Evolutionary conservation across 2,888 invertebrate species (phyloP).

Genomic region (Lasioglossum calceatum): DNA sequence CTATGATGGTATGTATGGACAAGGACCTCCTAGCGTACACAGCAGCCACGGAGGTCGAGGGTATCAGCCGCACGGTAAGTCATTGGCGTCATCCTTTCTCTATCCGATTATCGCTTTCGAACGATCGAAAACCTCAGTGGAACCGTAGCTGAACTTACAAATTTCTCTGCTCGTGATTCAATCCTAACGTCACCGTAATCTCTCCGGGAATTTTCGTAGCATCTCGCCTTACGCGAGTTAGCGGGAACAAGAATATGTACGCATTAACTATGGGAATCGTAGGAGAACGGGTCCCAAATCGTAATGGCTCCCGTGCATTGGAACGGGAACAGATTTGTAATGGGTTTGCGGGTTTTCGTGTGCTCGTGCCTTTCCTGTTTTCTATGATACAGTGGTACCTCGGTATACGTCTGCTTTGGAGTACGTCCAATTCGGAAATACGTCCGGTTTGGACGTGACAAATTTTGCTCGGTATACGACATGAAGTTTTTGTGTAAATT

Average conservation of each 20-base stretch:
- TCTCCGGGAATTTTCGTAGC: background rate
- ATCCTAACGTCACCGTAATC: constrained; percentile 14
- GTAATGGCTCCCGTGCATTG: constrained; percentile 29
- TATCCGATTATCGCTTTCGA: constrained; percentile 62
- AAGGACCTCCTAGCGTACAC: constrained; percentile 95
- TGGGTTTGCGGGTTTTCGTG: constrained; percentile 33
- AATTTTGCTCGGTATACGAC: too few relatives aligned
- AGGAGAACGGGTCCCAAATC: background rate
- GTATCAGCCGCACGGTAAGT: constrained; percentile 95
- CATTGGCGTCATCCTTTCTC: constrained; percentile 56
- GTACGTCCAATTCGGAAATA: too few relatives aligned
- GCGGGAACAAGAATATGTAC: background rate
- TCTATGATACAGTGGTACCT: background rate
- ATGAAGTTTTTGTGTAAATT: too few relatives aligned
- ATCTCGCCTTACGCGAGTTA: background rate
- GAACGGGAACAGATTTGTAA: constrained; percentile 33
- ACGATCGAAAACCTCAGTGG: constrained; percentile 50
- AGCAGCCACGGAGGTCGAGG: constrained; percentile 91
- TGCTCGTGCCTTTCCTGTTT: constrained; percentile 24
- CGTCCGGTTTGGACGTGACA: too few relatives aligned
- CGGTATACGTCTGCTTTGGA: too few relatives aligned
- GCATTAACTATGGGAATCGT: background rate
- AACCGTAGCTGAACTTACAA: constrained; percentile 52
- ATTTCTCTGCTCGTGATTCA: constrained; percentile 21
- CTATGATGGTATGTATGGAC: constrained; percentile 96